Conservation (phyloP, 2,113 vertebrate genomes). For the Girardinichthys multiradiatus region DNA sequence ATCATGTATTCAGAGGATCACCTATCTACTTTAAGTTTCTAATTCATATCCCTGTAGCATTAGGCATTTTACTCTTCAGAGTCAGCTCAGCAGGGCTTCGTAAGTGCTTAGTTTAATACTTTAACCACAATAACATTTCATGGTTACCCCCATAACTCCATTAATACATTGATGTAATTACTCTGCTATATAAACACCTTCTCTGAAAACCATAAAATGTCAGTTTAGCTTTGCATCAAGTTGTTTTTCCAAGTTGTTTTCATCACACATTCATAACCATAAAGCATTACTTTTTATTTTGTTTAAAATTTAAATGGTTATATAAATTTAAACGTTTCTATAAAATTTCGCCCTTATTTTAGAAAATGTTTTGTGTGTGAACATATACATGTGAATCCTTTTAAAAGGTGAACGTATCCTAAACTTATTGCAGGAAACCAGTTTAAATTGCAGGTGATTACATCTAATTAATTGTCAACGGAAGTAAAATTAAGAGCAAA, state of each 20-base stretch:
- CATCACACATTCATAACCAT: no score
- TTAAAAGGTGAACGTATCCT: no score
- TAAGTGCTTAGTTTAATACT: slow-evolving; percentile 25
- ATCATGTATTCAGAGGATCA: slow-evolving; percentile 31
- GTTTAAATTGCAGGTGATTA: neutral
- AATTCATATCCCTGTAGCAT: slow-evolving; percentile 39
- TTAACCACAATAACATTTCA: slow-evolving; percentile 28
- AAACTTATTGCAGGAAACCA: no score
- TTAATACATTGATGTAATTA: slow-evolving; percentile 17
- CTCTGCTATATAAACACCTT: slow-evolving; percentile 18
- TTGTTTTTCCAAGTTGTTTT: slow-evolving; percentile 30
- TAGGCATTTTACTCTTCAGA: slow-evolving; percentile 24
- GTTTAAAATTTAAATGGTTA: no score
- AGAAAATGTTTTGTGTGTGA: no score
- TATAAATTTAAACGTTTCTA: no score
- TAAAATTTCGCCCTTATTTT: no score
- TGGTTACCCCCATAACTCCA: slow-evolving; percentile 11
- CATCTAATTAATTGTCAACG: neutral
- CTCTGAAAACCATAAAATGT: slow-evolving; percentile 22
- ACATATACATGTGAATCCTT: no score
- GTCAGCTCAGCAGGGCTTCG: slow-evolving; percentile 18
- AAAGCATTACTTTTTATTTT: neutral
- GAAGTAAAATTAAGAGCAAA: neutral
- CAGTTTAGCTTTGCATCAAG: slow-evolving; percentile 7
- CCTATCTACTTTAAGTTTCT: slow-evolving; percentile 50